phyloP scores from a whole-genome alignment of 2,888 invertebrate genomes.

The Protula sp. region DNA sequence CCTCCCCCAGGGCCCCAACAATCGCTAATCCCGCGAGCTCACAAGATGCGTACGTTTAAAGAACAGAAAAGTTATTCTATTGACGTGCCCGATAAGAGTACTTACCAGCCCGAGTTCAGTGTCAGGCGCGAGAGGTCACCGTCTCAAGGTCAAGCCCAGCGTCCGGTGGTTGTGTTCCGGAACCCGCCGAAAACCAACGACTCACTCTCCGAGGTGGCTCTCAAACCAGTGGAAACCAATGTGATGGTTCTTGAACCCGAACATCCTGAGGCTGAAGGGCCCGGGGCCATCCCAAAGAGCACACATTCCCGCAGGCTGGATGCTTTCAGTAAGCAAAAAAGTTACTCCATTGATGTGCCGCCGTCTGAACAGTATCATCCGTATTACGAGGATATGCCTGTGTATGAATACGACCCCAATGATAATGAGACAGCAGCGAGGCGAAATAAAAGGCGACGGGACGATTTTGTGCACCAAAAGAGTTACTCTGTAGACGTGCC shows the following conservation, averaged over 20 bases:
- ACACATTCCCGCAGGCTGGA: neutral
- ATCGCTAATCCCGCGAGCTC: neutral
- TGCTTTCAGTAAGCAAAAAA: neutral
- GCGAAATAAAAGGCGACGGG: neutral
- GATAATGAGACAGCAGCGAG: neutral
- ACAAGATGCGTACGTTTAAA: neutral
- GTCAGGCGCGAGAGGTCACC: neutral
- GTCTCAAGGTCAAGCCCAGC: neutral
- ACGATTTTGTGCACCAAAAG: neutral
- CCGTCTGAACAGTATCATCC: neutral
- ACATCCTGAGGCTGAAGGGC: neutral
- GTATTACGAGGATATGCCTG: neutral
- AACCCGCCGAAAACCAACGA: neutral
- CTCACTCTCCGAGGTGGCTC: neutral
- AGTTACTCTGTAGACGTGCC: slow-evolving; percentile 1
- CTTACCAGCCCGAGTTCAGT: neutral
- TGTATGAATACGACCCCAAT: neutral
- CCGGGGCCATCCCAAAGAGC: neutral
- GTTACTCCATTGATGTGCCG: neutral
- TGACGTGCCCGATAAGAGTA: neutral
- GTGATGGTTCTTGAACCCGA: neutral
- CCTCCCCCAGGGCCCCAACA: neutral
- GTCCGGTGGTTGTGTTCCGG: neutral
- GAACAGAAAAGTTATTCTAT: slow-evolving; percentile 2
- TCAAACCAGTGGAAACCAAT: neutral